Evolutionary conservation across 2,888 invertebrate genomes (phyloP).

Genomic region (Agonopterix alstromeriana): DNA sequence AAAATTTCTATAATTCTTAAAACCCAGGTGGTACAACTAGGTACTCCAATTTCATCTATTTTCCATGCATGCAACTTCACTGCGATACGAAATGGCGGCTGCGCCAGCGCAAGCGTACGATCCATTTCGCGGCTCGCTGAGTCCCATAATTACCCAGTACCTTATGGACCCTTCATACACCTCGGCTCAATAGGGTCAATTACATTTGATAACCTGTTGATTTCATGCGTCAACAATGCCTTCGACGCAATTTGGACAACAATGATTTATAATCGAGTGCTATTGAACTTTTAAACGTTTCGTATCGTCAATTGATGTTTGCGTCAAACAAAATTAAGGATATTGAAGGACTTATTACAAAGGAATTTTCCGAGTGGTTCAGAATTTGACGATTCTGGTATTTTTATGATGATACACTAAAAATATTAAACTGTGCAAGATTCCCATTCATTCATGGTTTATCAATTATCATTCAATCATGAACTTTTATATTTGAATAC

Average conservation of each 20-base stretch:
- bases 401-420: no score
- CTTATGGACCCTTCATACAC: constrained; percentile 33
- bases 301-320: constrained; percentile 6
- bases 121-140: constrained; percentile 58
- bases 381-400: no score
- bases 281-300: constrained; percentile 2
- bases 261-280: constrained; percentile 34
- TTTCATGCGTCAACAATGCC: constrained; percentile 35
- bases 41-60: no score
- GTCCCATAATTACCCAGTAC: constrained; percentile 45
- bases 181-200: constrained; percentile 20
- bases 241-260: constrained; percentile 13
- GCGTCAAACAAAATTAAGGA: no score
- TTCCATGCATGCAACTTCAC: neutral
- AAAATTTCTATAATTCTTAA: no score
- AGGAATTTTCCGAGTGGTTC: no score
- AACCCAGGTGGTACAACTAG: no score
- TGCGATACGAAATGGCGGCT: neutral
- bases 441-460: no score
- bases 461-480: no score
- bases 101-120: constrained; percentile 18
- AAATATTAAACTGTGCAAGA: no score
- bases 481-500: no score
- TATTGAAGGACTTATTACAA: no score
- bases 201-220: constrained; percentile 43